Evolutionary conservation across 2,888 invertebrate genomes (phyloP).

Genomic region (Hedya salicella): DNA sequence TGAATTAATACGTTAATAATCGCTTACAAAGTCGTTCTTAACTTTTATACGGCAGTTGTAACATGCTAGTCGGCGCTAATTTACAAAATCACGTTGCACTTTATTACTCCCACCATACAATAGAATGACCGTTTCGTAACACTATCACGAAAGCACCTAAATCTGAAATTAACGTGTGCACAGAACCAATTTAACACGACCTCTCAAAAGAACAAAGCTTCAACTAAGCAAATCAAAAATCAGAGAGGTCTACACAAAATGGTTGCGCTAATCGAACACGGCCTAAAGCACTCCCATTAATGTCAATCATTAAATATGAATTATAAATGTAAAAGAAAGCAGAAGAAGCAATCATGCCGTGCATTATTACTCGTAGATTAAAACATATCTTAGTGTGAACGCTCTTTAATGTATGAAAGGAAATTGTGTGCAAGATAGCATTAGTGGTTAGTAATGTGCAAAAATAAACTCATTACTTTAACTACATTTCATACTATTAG

Average conservation of each 20-base stretch:
- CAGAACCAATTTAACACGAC: slow-evolving; percentile 59
- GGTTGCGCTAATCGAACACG: slow-evolving; percentile 59
- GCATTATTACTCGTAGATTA: slow-evolving; percentile 82
- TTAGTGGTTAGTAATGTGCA: slow-evolving; percentile 25
- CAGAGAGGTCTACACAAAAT: slow-evolving; percentile 58
- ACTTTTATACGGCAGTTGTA: slow-evolving; percentile 44
- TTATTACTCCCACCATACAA: slow-evolving; percentile 72
- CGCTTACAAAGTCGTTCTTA: slow-evolving; percentile 36
- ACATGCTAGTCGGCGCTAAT: slow-evolving; percentile 63
- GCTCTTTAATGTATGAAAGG: slow-evolving; percentile 44
- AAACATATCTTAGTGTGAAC: slow-evolving; percentile 66
- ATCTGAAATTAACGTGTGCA: slow-evolving; percentile 82
- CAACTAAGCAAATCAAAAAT: slow-evolving; percentile 48
- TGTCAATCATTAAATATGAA: slow-evolving; percentile 84
- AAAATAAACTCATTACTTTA: slow-evolving; percentile 7
- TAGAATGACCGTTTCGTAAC: slow-evolving; percentile 74
- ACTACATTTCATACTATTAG: not conserved
- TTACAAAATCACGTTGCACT: slow-evolving; percentile 74
- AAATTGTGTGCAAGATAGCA: slow-evolving; percentile 17
- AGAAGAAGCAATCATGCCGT: slow-evolving; percentile 78
- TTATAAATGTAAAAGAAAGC: slow-evolving; percentile 83
- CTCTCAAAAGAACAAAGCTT: slow-evolving; percentile 35
- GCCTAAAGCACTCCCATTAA: slow-evolving; percentile 80
- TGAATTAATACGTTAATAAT: slow-evolving; percentile 3
- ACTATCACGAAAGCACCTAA: slow-evolving; percentile 79